Percentiles rank a stretch among this genome's conserved stretches.
These are phyloP conservation scores for Thripadectes ignobilis DNA, from an alignment of 2,797 vertebrate species.

Conservation along the genomic window DNA sequence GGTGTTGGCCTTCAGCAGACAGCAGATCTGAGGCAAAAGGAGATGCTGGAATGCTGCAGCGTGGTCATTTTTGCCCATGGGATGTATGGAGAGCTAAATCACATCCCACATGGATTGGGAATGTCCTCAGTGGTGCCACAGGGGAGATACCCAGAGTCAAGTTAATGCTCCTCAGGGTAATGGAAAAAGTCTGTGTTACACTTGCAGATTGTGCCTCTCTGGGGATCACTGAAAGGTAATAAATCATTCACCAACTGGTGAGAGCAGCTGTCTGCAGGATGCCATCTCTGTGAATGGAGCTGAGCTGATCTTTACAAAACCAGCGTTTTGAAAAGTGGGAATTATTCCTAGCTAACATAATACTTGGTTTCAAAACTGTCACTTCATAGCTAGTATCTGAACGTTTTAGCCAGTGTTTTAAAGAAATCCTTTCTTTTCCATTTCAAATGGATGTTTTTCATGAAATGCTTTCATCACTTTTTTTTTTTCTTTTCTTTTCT, in stretches of 20 bases:
- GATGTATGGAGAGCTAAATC: neutral
- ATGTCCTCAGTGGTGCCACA: neutral
- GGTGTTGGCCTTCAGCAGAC: neutral
- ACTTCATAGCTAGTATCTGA: neutral
- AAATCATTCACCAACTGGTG: neutral
- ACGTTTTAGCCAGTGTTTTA: neutral
- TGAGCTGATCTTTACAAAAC: neutral
- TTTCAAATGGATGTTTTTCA: neutral
- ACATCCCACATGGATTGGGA: neutral
- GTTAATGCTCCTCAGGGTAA: neutral
- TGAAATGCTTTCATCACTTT: neutral
- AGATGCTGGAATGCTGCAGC: neutral
- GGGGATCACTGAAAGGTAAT: neutral
- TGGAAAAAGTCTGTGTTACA: neutral
- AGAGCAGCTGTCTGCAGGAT: neutral
- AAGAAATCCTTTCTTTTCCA: neutral
- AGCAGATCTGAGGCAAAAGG: neutral
- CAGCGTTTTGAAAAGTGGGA: neutral
- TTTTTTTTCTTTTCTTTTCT: neutral
- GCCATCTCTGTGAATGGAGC: neutral
- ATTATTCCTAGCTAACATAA: neutral
- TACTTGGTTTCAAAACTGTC: neutral
- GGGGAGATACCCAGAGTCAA: neutral
- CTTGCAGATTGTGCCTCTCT: neutral
- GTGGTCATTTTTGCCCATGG: neutral